Conservation (phyloP, 2,888 invertebrate genomes). For the Platerodrilus igneus region DNA sequence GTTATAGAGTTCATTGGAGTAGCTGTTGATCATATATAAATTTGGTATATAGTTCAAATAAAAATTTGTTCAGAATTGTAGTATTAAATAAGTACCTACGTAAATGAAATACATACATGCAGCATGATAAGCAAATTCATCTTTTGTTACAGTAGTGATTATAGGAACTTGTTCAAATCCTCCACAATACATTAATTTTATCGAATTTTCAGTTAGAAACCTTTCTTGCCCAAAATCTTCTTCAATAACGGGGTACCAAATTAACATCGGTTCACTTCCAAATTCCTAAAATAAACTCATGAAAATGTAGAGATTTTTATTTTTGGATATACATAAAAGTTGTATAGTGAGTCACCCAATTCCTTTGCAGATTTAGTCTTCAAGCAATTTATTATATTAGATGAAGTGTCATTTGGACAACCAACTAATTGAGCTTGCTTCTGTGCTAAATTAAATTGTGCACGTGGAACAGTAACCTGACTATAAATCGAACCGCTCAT, state of each 20-base stretch:
- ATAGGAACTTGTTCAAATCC: slow-evolving; percentile 58
- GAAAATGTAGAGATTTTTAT: no score
- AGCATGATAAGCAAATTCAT: slow-evolving; percentile 61
- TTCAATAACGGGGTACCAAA: slow-evolving; percentile 62
- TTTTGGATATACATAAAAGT: slow-evolving; percentile 51
- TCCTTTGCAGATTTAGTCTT: slow-evolving; percentile 51
- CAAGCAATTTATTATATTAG: slow-evolving; percentile 57
- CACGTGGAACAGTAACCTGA: slow-evolving; percentile 51
- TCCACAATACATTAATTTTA: slow-evolving; percentile 52
- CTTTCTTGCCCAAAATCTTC: slow-evolving; percentile 60
- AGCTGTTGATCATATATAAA: no score
- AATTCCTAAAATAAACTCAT: slow-evolving; percentile 47
- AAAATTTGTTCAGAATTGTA: no score
- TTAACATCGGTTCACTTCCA: slow-evolving; percentile 48
- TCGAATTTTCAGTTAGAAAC: slow-evolving; percentile 57
- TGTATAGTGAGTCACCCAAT: slow-evolving; percentile 49
- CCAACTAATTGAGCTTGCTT: slow-evolving; percentile 58
- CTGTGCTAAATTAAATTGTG: slow-evolving; percentile 56
- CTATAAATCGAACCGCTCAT: slow-evolving; percentile 61
- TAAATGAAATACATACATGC: no score
- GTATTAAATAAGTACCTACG: no score
- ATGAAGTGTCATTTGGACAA: slow-evolving; percentile 54
- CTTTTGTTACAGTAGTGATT: slow-evolving; percentile 59
- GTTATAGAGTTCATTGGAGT: no score
- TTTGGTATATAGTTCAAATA: no score